Conservation (phyloP, 2,797 vertebrate genomes). For the Xyrichtys novacula region DNA sequence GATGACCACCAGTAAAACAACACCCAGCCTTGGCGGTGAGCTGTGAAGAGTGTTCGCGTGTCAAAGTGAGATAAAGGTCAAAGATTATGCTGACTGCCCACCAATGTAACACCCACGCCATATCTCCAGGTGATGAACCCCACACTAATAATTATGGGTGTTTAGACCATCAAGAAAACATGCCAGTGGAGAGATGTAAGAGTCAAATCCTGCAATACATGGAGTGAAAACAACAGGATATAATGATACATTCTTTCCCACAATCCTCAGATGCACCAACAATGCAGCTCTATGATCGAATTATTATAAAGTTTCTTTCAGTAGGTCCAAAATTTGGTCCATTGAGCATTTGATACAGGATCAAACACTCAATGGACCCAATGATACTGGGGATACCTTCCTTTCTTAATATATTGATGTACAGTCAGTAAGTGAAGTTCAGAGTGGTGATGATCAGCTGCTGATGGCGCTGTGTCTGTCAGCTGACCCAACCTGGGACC, state of each 20-base stretch:
- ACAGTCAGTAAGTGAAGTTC: too few relatives aligned
- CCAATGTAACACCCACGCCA: slow-evolving; percentile 18
- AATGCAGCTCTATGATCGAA: too few relatives aligned
- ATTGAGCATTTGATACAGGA: too few relatives aligned
- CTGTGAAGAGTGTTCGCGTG: slow-evolving; percentile 29
- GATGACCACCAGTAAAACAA: slow-evolving; percentile 43
- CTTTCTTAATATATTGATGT: too few relatives aligned
- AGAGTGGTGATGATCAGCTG: too few relatives aligned
- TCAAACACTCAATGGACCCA: too few relatives aligned
- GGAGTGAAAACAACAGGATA: not conserved
- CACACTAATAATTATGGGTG: slow-evolving; percentile 18
- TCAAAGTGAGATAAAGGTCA: slow-evolving; percentile 27
- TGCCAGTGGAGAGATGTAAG: not conserved
- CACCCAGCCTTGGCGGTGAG: slow-evolving; percentile 41
- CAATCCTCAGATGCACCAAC: too few relatives aligned
- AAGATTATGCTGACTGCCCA: slow-evolving; percentile 11
- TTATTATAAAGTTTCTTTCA: too few relatives aligned
- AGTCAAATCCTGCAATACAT: not conserved
- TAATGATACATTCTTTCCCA: not conserved
- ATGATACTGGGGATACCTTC: too few relatives aligned
- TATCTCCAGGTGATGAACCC: slow-evolving; percentile 6
- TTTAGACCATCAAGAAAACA: not conserved
- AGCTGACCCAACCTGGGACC: too few relatives aligned
- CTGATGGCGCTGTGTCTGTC: too few relatives aligned
- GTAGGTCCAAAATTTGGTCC: too few relatives aligned